phyloP scores from a whole-genome alignment of 2,113 vertebrate genomes.

The Cynoglossus semilaevis region DNA sequence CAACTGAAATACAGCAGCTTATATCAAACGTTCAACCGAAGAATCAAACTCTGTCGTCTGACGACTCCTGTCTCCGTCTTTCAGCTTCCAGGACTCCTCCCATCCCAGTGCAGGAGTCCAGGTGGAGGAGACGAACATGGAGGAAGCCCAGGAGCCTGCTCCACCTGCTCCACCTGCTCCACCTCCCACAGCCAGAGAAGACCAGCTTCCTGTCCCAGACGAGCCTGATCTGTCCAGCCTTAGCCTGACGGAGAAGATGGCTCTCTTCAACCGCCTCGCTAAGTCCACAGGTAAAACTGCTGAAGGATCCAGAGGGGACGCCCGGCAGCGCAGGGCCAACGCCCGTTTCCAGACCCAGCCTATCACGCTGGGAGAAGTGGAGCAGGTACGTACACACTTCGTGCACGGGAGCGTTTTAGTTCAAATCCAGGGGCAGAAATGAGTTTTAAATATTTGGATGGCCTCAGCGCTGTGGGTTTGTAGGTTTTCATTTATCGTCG shows the following conservation, averaged over 20 bases:
- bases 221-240: conserved; percentile 89
- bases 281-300: conserved; percentile 77
- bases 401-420: no score
- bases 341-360: conserved; percentile 95
- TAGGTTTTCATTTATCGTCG: conserved; percentile 20
- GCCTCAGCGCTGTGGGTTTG: no score
- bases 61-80: neutral
- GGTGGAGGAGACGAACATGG: conserved; percentile 55
- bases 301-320: conserved; percentile 69
- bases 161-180: conserved; percentile 2
- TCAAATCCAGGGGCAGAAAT: neutral
- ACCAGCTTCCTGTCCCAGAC: conserved; percentile 46
- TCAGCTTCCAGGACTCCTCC: conserved; percentile 64
- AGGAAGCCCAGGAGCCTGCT: conserved; percentile 32
- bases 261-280: conserved; percentile 92
- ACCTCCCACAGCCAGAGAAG: neutral
- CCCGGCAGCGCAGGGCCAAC: conserved; percentile 84
- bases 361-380: conserved; percentile 92
- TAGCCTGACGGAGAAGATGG: conserved; percentile 94
- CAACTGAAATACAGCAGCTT: no score
- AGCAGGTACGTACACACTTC: conserved; percentile 80
- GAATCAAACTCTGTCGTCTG: neutral
- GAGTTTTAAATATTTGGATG: no score
- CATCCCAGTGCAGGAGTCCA: conserved; percentile 39
- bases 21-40: neutral